A percentile compares a stretch with the other conserved stretches of the same genome.
Evolutionary conservation across 2,113 vertebrate genomes (phyloP).

Genomic region (Hippocampus mohnikei): DNA sequence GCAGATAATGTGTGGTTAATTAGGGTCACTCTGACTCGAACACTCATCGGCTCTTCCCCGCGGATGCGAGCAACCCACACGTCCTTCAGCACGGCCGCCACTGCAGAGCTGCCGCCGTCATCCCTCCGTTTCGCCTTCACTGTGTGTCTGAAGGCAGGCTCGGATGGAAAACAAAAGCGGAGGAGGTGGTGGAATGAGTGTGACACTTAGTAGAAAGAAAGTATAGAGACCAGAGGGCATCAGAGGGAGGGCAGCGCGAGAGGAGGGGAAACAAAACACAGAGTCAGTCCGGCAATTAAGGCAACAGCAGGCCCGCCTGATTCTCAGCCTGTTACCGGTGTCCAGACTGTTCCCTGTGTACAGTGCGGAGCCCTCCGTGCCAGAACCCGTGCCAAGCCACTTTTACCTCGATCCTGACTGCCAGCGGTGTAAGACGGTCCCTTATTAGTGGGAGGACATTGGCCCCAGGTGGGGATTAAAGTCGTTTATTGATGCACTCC

Average conservation of each 20-base stretch:
- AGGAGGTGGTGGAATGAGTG: slow-evolving; percentile 22
- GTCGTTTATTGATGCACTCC: slow-evolving; percentile 73
- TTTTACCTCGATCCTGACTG: slow-evolving; percentile 53
- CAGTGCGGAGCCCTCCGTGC: slow-evolving; percentile 31
- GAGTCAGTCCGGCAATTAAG: slow-evolving; percentile 51
- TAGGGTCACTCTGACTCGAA: slow-evolving; percentile 71
- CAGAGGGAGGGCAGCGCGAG: slow-evolving; percentile 10
- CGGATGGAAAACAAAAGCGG: slow-evolving; percentile 30
- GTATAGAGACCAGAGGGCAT: slow-evolving; percentile 28
- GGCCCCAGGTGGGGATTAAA: slow-evolving; percentile 74
- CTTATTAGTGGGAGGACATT: slow-evolving; percentile 71
- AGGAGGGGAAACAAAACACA: slow-evolving; percentile 35
- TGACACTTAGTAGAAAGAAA: slow-evolving; percentile 29
- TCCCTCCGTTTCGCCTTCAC: slow-evolving; percentile 37
- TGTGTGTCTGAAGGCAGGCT: slow-evolving; percentile 46
- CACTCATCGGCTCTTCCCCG: slow-evolving; percentile 60
- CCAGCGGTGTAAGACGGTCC: slow-evolving; percentile 66
- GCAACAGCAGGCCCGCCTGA: slow-evolving; percentile 49
- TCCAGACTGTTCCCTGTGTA: slow-evolving; percentile 57
- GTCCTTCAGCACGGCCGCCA: slow-evolving; percentile 58
- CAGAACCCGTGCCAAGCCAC: slow-evolving; percentile 60
- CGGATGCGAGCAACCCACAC: slow-evolving; percentile 56
- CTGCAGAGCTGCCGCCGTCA: slow-evolving; percentile 23
- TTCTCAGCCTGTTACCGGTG: slow-evolving; percentile 61
- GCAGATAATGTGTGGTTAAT: slow-evolving; percentile 75